Evolutionary conservation across 2,113 vertebrate genomes (phyloP), one percentile per base, ranked within the genome.

Genomic region (Empidonax traillii): DNA sequence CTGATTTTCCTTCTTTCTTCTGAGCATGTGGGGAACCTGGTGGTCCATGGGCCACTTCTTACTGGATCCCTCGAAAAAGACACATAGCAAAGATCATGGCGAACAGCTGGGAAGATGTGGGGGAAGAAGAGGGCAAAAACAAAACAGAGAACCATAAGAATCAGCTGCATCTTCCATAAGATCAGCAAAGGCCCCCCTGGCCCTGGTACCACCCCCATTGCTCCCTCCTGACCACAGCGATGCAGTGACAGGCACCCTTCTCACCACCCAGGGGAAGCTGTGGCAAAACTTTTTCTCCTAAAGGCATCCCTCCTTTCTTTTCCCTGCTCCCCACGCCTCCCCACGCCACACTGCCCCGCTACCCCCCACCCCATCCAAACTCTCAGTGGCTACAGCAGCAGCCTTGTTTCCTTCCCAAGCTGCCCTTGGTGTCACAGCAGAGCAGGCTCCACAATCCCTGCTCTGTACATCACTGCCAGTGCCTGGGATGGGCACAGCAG

Each of bases 81-180:
- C 99, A 99, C 98, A 99, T 99, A 43, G 99, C 99, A 41, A 99
- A 99, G 94, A 99, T 98, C 99, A 99, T 99, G 93, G 99, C 98
- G 15, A 99, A 99, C 23, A 99, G 98, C 99, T 99, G 98, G 37
- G 61, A 84, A 94, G 76, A 85, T 61, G 10, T 43, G 18, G 11
- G 72, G 63, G 63, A 28, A 90, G 46, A 83, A 52, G 62, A 83
- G 49, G 55, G n/a, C 22, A 75, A 37, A 94, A 92, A 44, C 75
- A 84, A 91, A 96, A 67, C 19, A 94, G 41, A 91, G 59, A 78
- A 61, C 5, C 25, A 12, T 6, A 2, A 44, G 35, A 66, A 33
- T 39, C 25, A 53, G 59, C 5, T 71, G 22, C 25, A 21, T 59
- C 83, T 51, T 78, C 9, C 1, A 9, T 53, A 87, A 81, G 12